phyloP scores from a whole-genome alignment of 2,888 invertebrate genomes.

The Alsophila aescularia region DNA sequence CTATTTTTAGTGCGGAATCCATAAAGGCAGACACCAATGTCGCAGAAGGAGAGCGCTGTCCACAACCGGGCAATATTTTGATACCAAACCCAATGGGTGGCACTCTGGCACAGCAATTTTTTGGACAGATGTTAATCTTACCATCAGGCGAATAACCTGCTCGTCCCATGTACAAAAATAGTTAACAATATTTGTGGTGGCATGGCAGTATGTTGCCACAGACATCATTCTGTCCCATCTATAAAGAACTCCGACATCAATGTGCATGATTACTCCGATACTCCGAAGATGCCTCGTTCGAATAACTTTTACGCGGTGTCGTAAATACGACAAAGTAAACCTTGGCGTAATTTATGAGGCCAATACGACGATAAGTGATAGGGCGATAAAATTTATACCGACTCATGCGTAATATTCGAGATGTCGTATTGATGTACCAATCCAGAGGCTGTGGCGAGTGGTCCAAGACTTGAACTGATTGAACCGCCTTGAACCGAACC shows the following conservation, averaged over 20 bases:
- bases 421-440: slow-evolving; percentile 34
- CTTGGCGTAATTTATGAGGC: slow-evolving; percentile 70
- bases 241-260: slow-evolving; percentile 22
- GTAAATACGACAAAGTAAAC: slow-evolving; percentile 79
- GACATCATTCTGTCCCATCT: slow-evolving; percentile 15
- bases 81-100: no score
- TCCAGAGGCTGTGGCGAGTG: slow-evolving; percentile 10
- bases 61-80: no score
- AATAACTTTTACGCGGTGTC: slow-evolving; percentile 39
- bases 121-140: no score
- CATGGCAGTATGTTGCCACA: background rate
- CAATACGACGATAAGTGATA: slow-evolving; percentile 78
- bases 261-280: slow-evolving; percentile 35
- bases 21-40: no score
- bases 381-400: slow-evolving; percentile 63
- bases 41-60: no score
- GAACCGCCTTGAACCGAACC: no score
- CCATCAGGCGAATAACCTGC: no score
- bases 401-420: slow-evolving; percentile 29
- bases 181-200: no score
- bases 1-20: no score
- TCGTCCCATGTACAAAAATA: no score
- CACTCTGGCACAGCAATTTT: no score
- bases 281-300: slow-evolving; percentile 22
- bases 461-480: slow-evolving; percentile 7